These are phyloP conservation scores for Trachelus stipa DNA, from an alignment of 2,888 invertebrate genomes.

Conservation along the genomic window DNA sequence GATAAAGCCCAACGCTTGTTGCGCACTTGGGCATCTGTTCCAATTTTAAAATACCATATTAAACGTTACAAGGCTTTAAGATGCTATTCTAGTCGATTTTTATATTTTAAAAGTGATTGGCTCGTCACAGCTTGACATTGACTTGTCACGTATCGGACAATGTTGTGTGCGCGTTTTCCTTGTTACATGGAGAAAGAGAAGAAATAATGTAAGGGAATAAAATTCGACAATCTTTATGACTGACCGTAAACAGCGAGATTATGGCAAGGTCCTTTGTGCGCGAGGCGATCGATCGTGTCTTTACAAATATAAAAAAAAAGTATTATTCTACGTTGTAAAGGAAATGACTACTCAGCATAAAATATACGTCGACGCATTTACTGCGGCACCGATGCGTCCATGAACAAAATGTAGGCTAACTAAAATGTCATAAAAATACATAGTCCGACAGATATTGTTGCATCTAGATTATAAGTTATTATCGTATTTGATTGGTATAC, in stretches of 20 bases:
- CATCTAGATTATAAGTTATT: background rate
- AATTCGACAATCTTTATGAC: background rate
- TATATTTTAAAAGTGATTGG: background rate
- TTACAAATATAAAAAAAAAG: no score
- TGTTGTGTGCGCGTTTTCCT: background rate
- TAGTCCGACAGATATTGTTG: background rate
- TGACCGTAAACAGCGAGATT: background rate
- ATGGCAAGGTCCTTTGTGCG: no score
- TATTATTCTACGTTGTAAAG: background rate
- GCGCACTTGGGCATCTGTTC: background rate
- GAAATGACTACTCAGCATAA: no score
- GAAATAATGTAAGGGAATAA: background rate
- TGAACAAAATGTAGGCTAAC: background rate
- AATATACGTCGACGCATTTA: background rate
- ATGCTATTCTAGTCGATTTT: background rate
- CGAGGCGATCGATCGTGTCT: no score
- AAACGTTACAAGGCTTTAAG: background rate
- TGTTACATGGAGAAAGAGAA: background rate
- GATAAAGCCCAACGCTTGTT: background rate
- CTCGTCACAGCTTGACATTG: background rate
- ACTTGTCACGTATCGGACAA: background rate
- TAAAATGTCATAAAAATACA: background rate
- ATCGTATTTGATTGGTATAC: background rate
- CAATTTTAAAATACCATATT: background rate
- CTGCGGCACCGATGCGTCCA: background rate